Base-by-base conservation (phyloP, 2,113 vertebrate genomes). In the Gorsachius goisagi region DNA sequence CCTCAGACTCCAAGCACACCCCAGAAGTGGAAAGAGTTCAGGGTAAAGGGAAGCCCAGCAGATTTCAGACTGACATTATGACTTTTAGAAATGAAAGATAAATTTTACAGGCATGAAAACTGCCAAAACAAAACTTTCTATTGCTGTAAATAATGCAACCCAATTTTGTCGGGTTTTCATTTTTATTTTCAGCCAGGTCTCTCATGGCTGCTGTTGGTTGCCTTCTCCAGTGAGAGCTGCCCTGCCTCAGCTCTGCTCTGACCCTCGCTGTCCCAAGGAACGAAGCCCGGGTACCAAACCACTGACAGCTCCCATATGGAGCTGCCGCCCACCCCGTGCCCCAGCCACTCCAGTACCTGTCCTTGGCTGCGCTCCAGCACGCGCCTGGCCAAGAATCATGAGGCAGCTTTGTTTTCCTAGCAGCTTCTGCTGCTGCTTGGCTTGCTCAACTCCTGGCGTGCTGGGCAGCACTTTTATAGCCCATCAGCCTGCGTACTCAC, bases 281-380 rank as follows among this genome's bases (percentile, higher is more conserved):
- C 21, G 41, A 39, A 74, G 44, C 21, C 24, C 49, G 72, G 23
- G 10, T 20, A 21, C 28, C 35, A 78, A 72, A 67, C 6, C 0
- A 0, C 44, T 50, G 44, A 11, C 8, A 75, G 33, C 12, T 93
- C 64, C 37, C 3, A 3, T 37, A 37, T 0, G 1, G 45, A 93
- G 26, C 45, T 19, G 9, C 64, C 62, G 55, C 50, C 66, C 1
- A 0, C 35, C 64, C 60, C 1, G 0, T 8, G 22, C 33, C 49
- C 69, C 52, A 6, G 1, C 30, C 5, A 1, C 35, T 81, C 53
- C 0, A 0, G 33, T 84, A 93, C 92, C 73, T 94, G 62, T 79
- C 52, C 53, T n/a, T 78, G 90, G 60, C 84, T 72, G 53, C 3
- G 2, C 80, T 89, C 68, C 84, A 78, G 56, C 16, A 44, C 4